Evolutionary conservation across 1,140 invertebrate genomes (phyloP), one percentile per base, ranked within the genome.

Genomic region (Trichomalopsis sarcophagae): DNA sequence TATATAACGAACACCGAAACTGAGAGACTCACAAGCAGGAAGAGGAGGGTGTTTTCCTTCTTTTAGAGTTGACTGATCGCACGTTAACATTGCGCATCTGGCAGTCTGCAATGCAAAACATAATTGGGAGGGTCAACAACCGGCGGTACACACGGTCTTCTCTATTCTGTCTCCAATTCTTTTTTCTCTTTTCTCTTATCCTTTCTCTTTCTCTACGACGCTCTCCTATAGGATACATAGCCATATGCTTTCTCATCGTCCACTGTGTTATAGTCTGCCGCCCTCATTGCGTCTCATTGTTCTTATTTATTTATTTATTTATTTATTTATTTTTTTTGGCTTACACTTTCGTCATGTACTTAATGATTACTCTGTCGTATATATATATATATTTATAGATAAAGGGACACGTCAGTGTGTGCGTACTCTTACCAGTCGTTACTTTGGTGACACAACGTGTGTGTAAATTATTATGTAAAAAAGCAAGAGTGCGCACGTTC

Each of bases 81-180:
- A 95, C 95, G 94, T 95, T 95, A 94, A 95, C 95, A 96, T 95
- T 95, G 94, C 95, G 95, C 95, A 95, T 95, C 94, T 95, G 95
- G 95, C 94, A 95, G 94, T 95, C 95, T 95, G 95, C 95, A 96
- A 96, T 95, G 94, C 90, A 93, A 93, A 93, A 93, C 92, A 86
- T 77, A 86, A 92, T 93, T 92, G 92, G 91, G 93, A 93, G 92
- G 90, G 90, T 93, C 91, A 93, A 92, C 91, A 92, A 92, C 91
- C 91, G 90, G 90, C 91, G 90, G 90, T 84, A 36, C 30, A 71
- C 75, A 77, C 55, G 55, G 55, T 83, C 74, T 69, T 85, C 69
- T 85, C 69, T 85, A 85, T 75, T 73, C 11, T 55, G 0, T 30
- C 9, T 36, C 33, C 33, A 36, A 36, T 36, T 36, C 7, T 23